Evolutionary conservation across 2,888 invertebrate species (phyloP), one percentile per base, ranked within the genome.

Genomic region (Orchestes rusci): DNA sequence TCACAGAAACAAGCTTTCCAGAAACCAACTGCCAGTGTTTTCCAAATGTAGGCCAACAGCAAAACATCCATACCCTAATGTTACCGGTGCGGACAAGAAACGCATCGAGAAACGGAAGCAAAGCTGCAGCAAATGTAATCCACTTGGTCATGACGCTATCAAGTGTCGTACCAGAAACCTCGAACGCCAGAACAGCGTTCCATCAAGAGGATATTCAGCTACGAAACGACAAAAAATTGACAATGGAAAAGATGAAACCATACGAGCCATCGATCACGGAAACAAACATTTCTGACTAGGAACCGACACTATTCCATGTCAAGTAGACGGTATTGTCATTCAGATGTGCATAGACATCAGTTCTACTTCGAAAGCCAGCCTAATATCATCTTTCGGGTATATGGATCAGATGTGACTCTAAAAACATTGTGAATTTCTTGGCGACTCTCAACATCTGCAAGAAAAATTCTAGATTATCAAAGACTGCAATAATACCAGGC

Each of bases 261-360:
- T 31, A 8, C 31, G 31, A 31, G 31, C 31, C 4, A 31, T 31
- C 12, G 31, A 31, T 31, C 10, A 31, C 8, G 31, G 12, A 31
- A 13, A 31, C 31, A 31, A n/a, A 7, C 5, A 31, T 31, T 31
- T 31, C 8, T 31, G 31, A 31, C 31, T 31, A 31, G 10, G 31
- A 31, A 31, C 8, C 4, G 31, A 31, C 12, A 31, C 31, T 4
- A 31, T 31, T 8, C 31, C 31, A 10, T 31, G 31, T 13, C 10
- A 4, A 31, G 31, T 31, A 10, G 31, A 13, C 8, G 31, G 31
- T 31, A 31, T 31, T 31, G 31, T 31, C 31, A 31, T 31, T 13
- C 31, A 31, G 12, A 31, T 31, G 31, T 31, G 31, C 31, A 31
- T 31, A 8, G 31, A 31, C 31, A 31, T n/a, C n/a, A n/a, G n/a